These are phyloP conservation scores for Drosophila guanche DNA, from an alignment of 1,140 invertebrate genomes.

Conservation along the genomic window DNA sequence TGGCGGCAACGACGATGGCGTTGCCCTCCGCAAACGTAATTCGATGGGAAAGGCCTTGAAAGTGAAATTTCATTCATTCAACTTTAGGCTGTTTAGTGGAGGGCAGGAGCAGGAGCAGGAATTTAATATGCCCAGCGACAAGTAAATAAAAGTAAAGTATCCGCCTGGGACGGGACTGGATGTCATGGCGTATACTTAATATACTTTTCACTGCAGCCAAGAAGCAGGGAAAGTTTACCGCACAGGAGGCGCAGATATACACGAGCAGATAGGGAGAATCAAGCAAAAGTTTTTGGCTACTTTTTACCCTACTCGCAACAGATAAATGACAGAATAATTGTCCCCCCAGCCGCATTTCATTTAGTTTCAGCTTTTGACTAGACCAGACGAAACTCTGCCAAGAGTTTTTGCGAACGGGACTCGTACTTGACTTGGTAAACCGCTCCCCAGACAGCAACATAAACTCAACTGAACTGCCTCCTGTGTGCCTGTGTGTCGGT, in stretches of 20 bases:
- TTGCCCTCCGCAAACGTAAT: slow-evolving; percentile 27
- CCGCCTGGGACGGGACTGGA: slow-evolving; percentile 19
- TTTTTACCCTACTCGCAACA: slow-evolving; percentile 28
- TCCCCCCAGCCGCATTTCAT: slow-evolving; percentile 47
- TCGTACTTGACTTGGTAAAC: slow-evolving; percentile 20
- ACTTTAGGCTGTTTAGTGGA: slow-evolving; percentile 31
- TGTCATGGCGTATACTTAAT: slow-evolving; percentile 64
- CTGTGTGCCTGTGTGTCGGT: slow-evolving; percentile 5
- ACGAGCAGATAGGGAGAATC: slow-evolving; percentile 14
- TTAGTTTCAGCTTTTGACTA: slow-evolving; percentile 46
- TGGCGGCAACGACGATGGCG: neutral
- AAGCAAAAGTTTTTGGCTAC: slow-evolving; percentile 40
- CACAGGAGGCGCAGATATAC: neutral
- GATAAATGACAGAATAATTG: slow-evolving; percentile 61
- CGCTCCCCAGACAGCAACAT: slow-evolving; percentile 56
- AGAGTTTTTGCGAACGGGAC: slow-evolving; percentile 9
- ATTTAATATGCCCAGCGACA: slow-evolving; percentile 60
- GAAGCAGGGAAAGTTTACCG: slow-evolving; percentile 15
- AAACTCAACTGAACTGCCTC: slow-evolving; percentile 20
- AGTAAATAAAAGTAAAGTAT: slow-evolving; percentile 62
- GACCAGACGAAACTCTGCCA: slow-evolving; percentile 15
- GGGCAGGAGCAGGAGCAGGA: slow-evolving; percentile 11
- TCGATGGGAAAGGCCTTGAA: slow-evolving; percentile 52
- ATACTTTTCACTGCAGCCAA: slow-evolving; percentile 36
- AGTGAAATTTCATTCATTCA: slow-evolving; percentile 41